Base-by-base conservation (phyloP, 53 echinoderm and acorn worm genomes). In the Mesocentrotus franciscanus region DNA sequence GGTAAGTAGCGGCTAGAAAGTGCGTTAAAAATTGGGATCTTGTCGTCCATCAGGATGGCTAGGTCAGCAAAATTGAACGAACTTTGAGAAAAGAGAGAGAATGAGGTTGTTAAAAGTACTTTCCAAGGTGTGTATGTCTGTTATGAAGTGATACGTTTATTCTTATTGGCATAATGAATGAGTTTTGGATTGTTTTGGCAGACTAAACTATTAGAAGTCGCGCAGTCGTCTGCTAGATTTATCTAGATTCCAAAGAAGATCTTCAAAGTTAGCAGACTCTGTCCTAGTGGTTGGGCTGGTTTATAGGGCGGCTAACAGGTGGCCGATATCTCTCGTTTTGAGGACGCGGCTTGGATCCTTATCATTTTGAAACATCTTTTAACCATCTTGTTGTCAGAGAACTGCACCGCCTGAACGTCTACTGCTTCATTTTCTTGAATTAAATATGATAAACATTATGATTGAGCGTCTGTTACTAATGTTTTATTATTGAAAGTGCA, bases 61-160 rank as follows among this genome's bases (percentile, higher is more conserved):
- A 75, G 92, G 92, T 92, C 92, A 92, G 92, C 92, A 74, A 24
- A 92, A 92, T 66, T 74, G 55, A 92, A 92, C 92, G 92, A 92
- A 92, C 92, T 92, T 70, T 92, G 24, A 72, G 76, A 92, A 91
- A 64, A 92, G 56, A 55, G 74, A 92, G 74, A 72, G 55, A 92
- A 75, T 70, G 35, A 5, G 29, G 66, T 91, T 64, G 36, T 64
- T 91, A 91, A 91, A 91, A 91, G 66, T 66, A 91, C 91, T 91
- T 91, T 91, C 36, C 91, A 66, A 22, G 16, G 66, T 91, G 91
- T 92, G 39, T 75, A 24, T 18, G 56, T n/a, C 70, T 75, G 36
- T 74, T 60, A 91, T 91, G 33, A 62, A 91, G 32, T 66, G 64
- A 64, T 87, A n/a, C 87, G 57, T 87, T n/a, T 87, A 87, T 87